These are phyloP conservation scores for Drosophila flavopinicola DNA, from an alignment of 2,888 invertebrate species.

Conservation along the genomic window DNA sequence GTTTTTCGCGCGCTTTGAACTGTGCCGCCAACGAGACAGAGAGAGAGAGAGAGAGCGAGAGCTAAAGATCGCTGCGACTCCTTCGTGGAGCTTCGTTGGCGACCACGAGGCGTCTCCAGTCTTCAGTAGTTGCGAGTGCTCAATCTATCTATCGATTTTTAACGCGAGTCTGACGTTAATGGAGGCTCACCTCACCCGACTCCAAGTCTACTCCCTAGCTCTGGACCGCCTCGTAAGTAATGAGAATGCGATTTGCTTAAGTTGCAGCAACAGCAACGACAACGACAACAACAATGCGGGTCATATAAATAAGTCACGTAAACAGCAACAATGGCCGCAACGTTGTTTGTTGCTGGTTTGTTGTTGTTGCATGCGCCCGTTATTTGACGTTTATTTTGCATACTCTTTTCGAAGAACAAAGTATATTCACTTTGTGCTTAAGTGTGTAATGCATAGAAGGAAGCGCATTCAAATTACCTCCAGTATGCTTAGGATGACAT, in stretches of 20 bases:
- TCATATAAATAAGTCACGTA: slow-evolving; percentile 57
- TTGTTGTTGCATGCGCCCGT: slow-evolving; percentile 18
- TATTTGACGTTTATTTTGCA: slow-evolving; percentile 6
- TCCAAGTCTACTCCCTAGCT: slow-evolving; percentile 37
- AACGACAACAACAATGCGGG: slow-evolving; percentile 46
- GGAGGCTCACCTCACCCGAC: slow-evolving; percentile 48
- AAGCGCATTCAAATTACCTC: no score
- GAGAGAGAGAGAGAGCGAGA: slow-evolving; percentile 11
- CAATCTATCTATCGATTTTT: slow-evolving; percentile 84
- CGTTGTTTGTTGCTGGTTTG: slow-evolving; percentile 13
- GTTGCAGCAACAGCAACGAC: slow-evolving; percentile 23
- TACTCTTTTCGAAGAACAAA: no score
- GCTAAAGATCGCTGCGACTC: slow-evolving; percentile 21
- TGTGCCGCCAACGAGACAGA: slow-evolving; percentile 57
- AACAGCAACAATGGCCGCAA: slow-evolving; percentile 29
- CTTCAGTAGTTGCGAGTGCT: slow-evolving; percentile 63
- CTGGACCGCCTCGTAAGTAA: slow-evolving; percentile 67
- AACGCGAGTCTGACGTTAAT: slow-evolving; percentile 84
- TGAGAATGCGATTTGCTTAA: slow-evolving; percentile 77
- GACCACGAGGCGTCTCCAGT: slow-evolving; percentile 41
- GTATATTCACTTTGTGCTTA: no score
- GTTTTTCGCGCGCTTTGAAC: slow-evolving; percentile 83
- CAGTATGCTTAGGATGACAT: no score
- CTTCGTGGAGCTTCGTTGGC: slow-evolving; percentile 45
- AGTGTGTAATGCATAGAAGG: no score